Conservation (phyloP, 92 coral and sea anemone species). For the Plumapathes pennacea region DNA sequence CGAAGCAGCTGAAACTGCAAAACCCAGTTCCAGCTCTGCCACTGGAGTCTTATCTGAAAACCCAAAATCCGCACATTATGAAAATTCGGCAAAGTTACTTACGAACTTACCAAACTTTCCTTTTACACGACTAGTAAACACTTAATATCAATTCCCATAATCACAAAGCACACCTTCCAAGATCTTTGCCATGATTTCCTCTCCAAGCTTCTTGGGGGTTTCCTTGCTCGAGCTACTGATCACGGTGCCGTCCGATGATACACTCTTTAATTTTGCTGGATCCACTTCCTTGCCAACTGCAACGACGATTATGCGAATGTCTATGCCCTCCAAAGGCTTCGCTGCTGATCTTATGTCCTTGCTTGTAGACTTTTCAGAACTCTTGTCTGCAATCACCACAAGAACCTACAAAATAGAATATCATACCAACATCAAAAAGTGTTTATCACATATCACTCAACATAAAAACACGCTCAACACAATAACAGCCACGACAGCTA, state of each 20-base stretch:
- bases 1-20: constrained; percentile 68
- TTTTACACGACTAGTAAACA: too few species aligned
- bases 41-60: too few species aligned
- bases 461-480: too few species aligned
- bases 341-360: constrained; percentile 28
- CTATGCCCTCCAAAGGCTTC: constrained; percentile 33
- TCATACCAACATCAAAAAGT: too few species aligned
- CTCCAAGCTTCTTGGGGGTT: constrained; percentile 55
- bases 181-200: constrained; percentile 31
- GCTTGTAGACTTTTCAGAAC: constrained; percentile 9
- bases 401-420: too few species aligned
- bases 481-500: too few species aligned
- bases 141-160: too few species aligned
- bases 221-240: constrained; percentile 27
- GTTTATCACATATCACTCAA: too few species aligned
- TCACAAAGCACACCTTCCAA: constrained; percentile 43
- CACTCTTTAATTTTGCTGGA: constrained; percentile 30
- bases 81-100: too few species aligned
- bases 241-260: constrained; percentile 48
- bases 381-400: constrained; percentile 52
- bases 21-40: constrained; percentile 65
- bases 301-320: constrained; percentile 39
- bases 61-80: too few species aligned
- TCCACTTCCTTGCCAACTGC: constrained; percentile 54
- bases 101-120: too few species aligned